Evolutionary conservation across 2,888 invertebrate species (phyloP).

Genomic region (Aleiodes alternator): DNA sequence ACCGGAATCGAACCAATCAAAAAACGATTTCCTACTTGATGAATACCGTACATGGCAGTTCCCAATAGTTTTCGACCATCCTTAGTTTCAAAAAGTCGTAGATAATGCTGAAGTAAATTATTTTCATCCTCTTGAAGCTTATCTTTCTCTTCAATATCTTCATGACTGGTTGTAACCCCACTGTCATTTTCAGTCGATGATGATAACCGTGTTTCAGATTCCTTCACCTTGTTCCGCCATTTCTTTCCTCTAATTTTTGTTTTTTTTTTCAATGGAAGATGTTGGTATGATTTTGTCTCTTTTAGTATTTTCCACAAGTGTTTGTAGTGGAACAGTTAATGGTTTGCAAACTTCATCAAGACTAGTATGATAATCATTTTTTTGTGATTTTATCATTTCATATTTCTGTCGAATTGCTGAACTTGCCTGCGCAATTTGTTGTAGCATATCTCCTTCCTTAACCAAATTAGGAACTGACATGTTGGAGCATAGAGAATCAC

Average conservation of each 20-base stretch:
- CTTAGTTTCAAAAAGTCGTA: constrained; percentile 35
- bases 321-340: constrained; percentile 30
- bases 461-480: constrained; percentile 35
- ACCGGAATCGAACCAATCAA: constrained; percentile 67
- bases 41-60: constrained; percentile 64
- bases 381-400: not conserved
- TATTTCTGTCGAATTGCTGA: constrained; percentile 42
- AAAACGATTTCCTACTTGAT: constrained; percentile 72
- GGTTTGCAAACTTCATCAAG: constrained; percentile 26
- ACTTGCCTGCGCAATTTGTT: constrained; percentile 8
- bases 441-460: constrained; percentile 1
- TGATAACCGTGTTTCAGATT: constrained; percentile 39
- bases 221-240: constrained; percentile 31
- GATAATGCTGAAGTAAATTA: not conserved
- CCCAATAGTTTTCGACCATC: constrained; percentile 45
- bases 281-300: too few species aligned
- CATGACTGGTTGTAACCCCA: too few species aligned
- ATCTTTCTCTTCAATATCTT: too few species aligned
- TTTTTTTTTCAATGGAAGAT: too few species aligned
- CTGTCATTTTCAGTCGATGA: constrained; percentile 21
- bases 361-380: not conserved
- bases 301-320: too few species aligned
- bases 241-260: too few species aligned
- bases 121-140: constrained; percentile 4
- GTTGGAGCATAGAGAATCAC: not conserved